Conservation (phyloP, 2,113 vertebrate species). For the Catharus minimus region DNA sequence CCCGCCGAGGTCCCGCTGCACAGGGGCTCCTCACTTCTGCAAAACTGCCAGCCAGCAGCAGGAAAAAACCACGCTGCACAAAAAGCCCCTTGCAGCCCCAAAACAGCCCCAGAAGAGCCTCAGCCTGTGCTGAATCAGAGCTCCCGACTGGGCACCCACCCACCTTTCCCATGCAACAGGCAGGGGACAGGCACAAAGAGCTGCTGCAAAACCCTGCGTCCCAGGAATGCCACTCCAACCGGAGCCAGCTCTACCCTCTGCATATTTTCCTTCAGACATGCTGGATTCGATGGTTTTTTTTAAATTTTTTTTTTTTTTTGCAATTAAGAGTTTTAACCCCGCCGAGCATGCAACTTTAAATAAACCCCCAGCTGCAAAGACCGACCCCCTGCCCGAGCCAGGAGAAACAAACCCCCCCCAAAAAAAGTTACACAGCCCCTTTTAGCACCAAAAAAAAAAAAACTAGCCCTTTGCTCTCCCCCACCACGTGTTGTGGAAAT, state of each 20-base stretch:
- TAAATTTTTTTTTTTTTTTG: background rate
- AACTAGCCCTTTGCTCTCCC: background rate
- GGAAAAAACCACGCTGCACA: background rate
- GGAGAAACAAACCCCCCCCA: background rate
- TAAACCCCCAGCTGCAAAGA: background rate
- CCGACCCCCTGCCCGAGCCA: background rate
- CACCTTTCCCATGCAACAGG: background rate
- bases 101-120: background rate
- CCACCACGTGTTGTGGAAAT: conserved; percentile 37
- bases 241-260: background rate
- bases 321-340: background rate
- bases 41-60: background rate
- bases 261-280: background rate
- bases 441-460: background rate
- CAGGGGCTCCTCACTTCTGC: conserved; percentile 23
- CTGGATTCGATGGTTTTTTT: background rate
- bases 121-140: conserved; percentile 36
- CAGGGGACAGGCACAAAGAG: background rate
- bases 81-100: conserved; percentile 50
- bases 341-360: background rate
- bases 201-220: background rate
- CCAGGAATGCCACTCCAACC: background rate
- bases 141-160: background rate
- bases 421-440: background rate
- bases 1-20: background rate